Evolutionary conservation across 2,888 invertebrate species (phyloP).

Genomic region (Apantesis nais): DNA sequence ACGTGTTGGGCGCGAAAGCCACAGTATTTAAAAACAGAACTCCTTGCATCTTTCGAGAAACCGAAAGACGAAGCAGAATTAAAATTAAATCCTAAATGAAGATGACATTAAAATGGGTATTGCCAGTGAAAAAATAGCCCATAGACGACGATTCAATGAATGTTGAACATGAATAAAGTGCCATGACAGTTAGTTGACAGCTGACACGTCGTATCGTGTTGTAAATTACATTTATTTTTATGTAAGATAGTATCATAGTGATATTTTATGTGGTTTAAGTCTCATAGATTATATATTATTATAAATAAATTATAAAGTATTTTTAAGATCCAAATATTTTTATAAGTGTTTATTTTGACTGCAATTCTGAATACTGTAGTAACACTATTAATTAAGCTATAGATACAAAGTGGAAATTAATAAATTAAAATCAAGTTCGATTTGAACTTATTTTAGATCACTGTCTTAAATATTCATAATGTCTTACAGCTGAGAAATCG

Average conservation of each 20-base stretch:
- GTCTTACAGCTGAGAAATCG: no score
- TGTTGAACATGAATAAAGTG: slow-evolving; percentile 38
- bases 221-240: not conserved
- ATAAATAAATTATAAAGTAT: not conserved
- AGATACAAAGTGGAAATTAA: no score
- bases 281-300: not conserved
- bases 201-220: not conserved
- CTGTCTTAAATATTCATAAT: no score
- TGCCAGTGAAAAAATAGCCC: not conserved
- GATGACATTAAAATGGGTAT: slow-evolving; percentile 18
- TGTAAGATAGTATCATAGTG: not conserved
- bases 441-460: no score
- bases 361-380: not conserved
- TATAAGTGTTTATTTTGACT: not conserved
- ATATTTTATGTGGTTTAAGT: not conserved
- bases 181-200: slow-evolving; percentile 21
- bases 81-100: slow-evolving; percentile 69
- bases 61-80: slow-evolving; percentile 72
- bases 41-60: slow-evolving; percentile 51
- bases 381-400: not conserved
- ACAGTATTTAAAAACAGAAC: slow-evolving; percentile 58
- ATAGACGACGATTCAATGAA: not conserved
- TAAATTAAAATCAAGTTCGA: no score
- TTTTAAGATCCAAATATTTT: not conserved
- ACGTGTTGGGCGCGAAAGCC: slow-evolving; percentile 61